Evolutionary conservation across 2,113 vertebrate species (phyloP), one percentile per base, ranked within the genome.

Genomic region (Gopherus flavomarginatus): DNA sequence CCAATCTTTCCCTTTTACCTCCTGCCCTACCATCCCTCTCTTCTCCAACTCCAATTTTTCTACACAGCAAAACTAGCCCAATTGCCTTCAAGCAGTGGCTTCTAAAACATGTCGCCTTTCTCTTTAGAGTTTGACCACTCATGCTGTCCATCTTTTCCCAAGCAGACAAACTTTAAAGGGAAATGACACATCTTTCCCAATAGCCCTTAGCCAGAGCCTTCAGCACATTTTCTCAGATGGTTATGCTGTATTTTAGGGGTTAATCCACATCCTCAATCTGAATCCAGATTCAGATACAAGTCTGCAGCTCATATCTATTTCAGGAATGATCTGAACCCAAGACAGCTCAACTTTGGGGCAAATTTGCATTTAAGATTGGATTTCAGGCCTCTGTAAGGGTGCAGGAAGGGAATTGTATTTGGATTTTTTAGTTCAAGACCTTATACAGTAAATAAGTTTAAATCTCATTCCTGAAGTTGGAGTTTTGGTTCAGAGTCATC

Each of bases 101-200:
- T 47, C 49, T 2, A 2, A 88, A 57, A 26, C 29, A 52, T 0
- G 0, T 6, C 59, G 31, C 0, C 1, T 1, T 57, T 92, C 1
- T 44, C 0, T 92, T 92, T 44, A 87, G 42, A 21, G 2, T 54
- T 86, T 90, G 7, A 4, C 29, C 85, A 27, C 3, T 5, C 16
- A 2, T 24, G 88, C 91, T 84, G 1, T 59, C 31, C 56, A 88
- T 0, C 72, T 80, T 89, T 53, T 80, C 11, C 56, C 38, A 57
- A 89, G 38, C 10, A 75, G 5, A 1, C 27, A 4, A 31, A 3
- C 22, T 86, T 83, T 77, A 29, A 85, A 84, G 59, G 80, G 4
- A 75, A 22, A 2, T 42, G 4, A 5, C 8, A 1, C 65, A 53
- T 2, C 2, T 3, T 38, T 24, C 42, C 8, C 65, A 21, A 21